phyloP scores from a whole-genome alignment of 2,797 vertebrate species.

The Poeciliopsis infans region DNA sequence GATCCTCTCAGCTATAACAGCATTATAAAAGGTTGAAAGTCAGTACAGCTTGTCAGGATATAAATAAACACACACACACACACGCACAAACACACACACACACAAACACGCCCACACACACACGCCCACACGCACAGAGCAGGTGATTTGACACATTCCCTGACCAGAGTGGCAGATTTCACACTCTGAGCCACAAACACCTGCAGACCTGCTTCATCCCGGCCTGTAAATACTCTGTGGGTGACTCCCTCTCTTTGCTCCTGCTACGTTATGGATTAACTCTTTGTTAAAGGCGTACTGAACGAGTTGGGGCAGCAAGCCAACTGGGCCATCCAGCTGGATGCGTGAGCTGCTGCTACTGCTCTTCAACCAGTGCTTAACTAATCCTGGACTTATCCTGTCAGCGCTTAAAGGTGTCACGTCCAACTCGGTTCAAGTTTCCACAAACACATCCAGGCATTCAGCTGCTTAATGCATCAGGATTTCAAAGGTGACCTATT shows the following conservation, averaged over 20 bases:
- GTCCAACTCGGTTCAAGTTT: background rate
- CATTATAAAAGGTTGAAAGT: slow-evolving; percentile 31
- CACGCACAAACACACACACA: background rate
- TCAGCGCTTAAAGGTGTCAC: background rate
- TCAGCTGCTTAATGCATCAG: background rate
- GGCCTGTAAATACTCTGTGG: slow-evolving; percentile 12
- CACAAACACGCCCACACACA: background rate
- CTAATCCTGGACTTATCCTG: slow-evolving; percentile 42
- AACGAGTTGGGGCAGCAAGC: slow-evolving; percentile 54
- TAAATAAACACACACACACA: background rate
- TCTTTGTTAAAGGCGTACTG: slow-evolving; percentile 54
- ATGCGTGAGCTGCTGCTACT: slow-evolving; percentile 9
- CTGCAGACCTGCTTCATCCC: background rate
- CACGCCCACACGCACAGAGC: slow-evolving; percentile 6
- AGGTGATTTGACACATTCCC: slow-evolving; percentile 7
- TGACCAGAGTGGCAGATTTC: slow-evolving; percentile 19
- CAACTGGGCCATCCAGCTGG: slow-evolving; percentile 59
- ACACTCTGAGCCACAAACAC: slow-evolving; percentile 5
- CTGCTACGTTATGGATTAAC: slow-evolving; percentile 49
- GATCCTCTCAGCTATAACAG: background rate
- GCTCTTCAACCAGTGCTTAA: slow-evolving; percentile 19
- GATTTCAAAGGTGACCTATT: no score
- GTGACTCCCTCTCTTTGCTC: slow-evolving; percentile 19
- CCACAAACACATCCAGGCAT: background rate
- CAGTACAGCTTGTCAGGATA: slow-evolving; percentile 3